Conservation (phyloP, 2,888 invertebrate species). For the Cataglyphis altisquamis region DNA sequence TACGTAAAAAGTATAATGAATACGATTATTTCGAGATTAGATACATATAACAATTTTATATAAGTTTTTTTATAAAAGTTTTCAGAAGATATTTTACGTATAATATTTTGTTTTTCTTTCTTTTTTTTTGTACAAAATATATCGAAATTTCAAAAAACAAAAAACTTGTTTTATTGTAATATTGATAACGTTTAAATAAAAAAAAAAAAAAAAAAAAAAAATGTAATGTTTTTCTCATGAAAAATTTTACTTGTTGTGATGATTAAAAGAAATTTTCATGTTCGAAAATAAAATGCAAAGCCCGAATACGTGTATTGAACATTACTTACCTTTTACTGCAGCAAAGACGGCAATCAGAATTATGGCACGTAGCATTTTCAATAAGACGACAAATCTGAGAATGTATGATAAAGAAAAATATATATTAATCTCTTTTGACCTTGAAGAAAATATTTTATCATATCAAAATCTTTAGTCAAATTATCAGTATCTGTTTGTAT, state of each 20-base stretch:
- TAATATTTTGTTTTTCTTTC: background rate
- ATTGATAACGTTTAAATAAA: background rate
- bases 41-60: background rate
- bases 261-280: background rate
- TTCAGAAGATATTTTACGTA: background rate
- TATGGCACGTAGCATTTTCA: background rate
- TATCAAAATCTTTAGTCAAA: background rate
- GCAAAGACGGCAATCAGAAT: background rate
- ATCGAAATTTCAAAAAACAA: background rate
- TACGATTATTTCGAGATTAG: background rate
- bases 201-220: background rate
- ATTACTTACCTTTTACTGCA: conserved; percentile 18
- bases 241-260: background rate
- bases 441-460: background rate
- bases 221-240: background rate
- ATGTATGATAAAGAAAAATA: background rate
- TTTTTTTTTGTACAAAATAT: background rate
- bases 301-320: background rate
- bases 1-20: conserved; percentile 12
- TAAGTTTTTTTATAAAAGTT: background rate
- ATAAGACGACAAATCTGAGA: background rate
- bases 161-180: background rate
- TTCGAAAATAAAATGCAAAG: background rate
- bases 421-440: background rate
- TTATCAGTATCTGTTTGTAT: background rate